Percentiles rank a stretch among this genome's conserved stretches.
Evolutionary conservation across 2,888 invertebrate genomes (phyloP).

Genomic region (Microctonus hyperodae): DNA sequence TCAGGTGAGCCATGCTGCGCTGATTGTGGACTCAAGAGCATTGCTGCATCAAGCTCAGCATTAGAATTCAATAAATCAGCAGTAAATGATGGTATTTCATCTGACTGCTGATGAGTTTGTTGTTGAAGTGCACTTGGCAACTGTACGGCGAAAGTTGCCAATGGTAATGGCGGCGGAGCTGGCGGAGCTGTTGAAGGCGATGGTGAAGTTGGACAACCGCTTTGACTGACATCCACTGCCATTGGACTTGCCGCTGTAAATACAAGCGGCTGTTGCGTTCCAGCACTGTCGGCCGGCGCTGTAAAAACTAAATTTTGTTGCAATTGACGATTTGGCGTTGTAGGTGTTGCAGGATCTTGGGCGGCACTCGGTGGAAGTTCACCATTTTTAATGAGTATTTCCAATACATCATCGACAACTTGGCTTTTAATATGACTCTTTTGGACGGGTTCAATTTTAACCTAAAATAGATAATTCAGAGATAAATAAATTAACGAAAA

Average conservation of each 20-base stretch:
- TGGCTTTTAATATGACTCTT: slow-evolving; percentile 71
- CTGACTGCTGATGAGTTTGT: slow-evolving; percentile 43
- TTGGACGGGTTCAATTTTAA: slow-evolving; percentile 61
- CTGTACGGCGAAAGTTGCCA: slow-evolving; percentile 60
- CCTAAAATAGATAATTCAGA: no score
- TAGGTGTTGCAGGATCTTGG: slow-evolving; percentile 71
- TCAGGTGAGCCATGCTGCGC: slow-evolving; percentile 56
- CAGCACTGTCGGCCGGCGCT: slow-evolving; percentile 55
- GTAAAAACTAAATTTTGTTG: slow-evolving; percentile 60
- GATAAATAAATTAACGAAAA: no score
- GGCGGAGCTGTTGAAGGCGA: slow-evolving; percentile 52
- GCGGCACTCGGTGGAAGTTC: slow-evolving; percentile 91
- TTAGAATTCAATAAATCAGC: slow-evolving; percentile 61
- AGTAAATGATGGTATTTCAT: slow-evolving; percentile 52
- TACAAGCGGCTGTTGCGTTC: slow-evolving; percentile 50
- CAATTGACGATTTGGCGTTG: slow-evolving; percentile 63
- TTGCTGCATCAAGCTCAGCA: slow-evolving; percentile 61
- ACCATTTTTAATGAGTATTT: slow-evolving; percentile 92
- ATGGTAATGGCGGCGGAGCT: slow-evolving; percentile 62
- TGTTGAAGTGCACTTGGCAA: slow-evolving; percentile 54
- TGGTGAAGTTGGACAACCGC: slow-evolving; percentile 54
- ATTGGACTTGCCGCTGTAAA: slow-evolving; percentile 55
- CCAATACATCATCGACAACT: slow-evolving; percentile 90
- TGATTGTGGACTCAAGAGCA: slow-evolving; percentile 58
- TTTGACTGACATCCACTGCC: slow-evolving; percentile 58